These are phyloP conservation scores for Lophius piscatorius DNA, from an alignment of 2,113 vertebrate species.

Conservation along the genomic window DNA sequence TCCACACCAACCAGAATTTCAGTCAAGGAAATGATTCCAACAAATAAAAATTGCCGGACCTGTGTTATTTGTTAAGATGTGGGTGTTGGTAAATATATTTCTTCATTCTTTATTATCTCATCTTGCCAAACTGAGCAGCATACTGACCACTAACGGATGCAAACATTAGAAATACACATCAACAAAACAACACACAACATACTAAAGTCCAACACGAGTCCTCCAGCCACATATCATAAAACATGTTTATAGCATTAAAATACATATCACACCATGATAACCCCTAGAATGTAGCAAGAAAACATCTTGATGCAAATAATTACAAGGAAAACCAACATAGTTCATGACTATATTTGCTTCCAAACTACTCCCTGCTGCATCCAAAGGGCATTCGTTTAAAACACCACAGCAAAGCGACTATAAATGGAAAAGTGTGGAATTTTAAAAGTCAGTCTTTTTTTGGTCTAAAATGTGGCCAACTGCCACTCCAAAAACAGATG, in stretches of 20 bases:
- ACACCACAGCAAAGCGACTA: constrained; percentile 57
- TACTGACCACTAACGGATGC: constrained; percentile 1
- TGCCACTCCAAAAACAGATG: constrained; percentile 71
- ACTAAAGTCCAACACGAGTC: background rate
- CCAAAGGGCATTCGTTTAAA: constrained; percentile 35
- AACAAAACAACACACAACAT: background rate
- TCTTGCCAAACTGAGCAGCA: background rate
- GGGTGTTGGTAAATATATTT: background rate
- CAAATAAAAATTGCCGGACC: background rate
- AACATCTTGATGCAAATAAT: constrained; percentile 10
- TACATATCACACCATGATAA: background rate
- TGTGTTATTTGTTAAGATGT: background rate
- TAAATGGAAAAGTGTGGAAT: constrained; percentile 52
- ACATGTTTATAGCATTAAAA: background rate
- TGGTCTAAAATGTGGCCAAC: constrained; percentile 63
- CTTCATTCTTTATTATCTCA: background rate
- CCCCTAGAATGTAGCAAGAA: background rate
- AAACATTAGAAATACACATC: constrained; percentile 3
- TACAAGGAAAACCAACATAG: constrained; percentile 16
- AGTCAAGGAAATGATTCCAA: constrained; percentile 6
- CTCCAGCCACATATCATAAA: background rate
- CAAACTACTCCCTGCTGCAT: constrained; percentile 45
- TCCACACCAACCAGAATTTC: constrained; percentile 22
- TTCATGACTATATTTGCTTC: constrained; percentile 54
- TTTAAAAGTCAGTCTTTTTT: constrained; percentile 35